Base-by-base conservation (phyloP, 2,888 invertebrate genomes). In the Celastrina argiolus region DNA sequence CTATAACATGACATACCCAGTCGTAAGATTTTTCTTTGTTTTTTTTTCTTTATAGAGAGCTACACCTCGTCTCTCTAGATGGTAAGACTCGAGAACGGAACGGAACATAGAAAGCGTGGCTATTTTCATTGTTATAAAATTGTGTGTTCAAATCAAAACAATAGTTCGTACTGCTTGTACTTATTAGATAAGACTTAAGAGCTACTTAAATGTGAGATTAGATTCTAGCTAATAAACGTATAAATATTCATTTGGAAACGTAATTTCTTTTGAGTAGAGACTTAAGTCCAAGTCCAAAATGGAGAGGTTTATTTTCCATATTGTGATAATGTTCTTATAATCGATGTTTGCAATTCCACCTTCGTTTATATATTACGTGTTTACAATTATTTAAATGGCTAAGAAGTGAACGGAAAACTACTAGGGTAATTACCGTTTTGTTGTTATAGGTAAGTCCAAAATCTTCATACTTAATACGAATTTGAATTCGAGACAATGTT, bases 301-400 rank as follows among this genome's bases (percentile, higher is more conserved):
- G 14, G 4, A 39, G n/a, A n/a, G n/a, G 1, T 31, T 31, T 3
- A 7, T 42, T 41, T 41, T 42, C 41, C 16, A 12, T 42, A 42
- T 16, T 2, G 16, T 51, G 10, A 12, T 36, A 10, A 36, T 8
- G 8, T 10, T 12, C 6, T 51, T 51, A 22, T 14, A 12, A 22
- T 12, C 18, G 18, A 51, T 51, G 22, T 51, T 26, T 51, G 45
- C 51, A 26, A 26, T 5, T 51, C 36, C 22, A 45, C 8, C 45
- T 45, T 2, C 18, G 10, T 51, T 51, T 22, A 51, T 22, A 26
- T 22, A 22, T 51, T 51, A 12, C 51, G n/a, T 22, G n/a, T n/a
- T n/a, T n/a, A n/a, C n/a, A 51, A 51, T 51, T 51, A 51, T 51
- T 51, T 51, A 14, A 51, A 51, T 51, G 26, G 51, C 51, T 51